Conservation (phyloP, 2,113 vertebrate genomes). For the Mormyrus iriodes region DNA sequence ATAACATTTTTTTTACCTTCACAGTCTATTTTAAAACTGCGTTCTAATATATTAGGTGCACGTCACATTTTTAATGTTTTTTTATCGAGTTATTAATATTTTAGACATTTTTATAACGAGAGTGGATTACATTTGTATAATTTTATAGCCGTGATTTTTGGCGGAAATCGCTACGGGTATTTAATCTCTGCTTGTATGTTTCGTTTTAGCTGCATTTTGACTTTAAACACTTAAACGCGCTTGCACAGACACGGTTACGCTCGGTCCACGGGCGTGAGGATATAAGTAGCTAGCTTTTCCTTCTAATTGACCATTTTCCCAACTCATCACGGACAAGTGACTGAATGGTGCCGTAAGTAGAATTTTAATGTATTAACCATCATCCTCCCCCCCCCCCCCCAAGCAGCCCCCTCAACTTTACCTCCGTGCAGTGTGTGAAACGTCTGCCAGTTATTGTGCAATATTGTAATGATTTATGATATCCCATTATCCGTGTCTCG, state of each 20-base stretch:
- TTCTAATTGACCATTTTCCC: constrained; percentile 30
- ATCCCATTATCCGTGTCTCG: neutral
- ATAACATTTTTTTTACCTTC: neutral
- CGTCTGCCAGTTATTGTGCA: neutral
- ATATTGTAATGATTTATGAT: neutral
- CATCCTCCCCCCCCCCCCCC: neutral
- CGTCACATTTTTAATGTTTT: neutral
- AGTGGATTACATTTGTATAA: neutral
- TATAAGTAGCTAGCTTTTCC: constrained; percentile 5
- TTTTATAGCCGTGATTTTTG: neutral
- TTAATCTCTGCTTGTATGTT: neutral
- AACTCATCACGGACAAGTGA: constrained; percentile 40
- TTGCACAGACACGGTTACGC: neutral
- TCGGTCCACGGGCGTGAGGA: neutral
- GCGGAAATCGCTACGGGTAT: neutral
- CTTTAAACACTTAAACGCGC: neutral
- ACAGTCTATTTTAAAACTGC: neutral
- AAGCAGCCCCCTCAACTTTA: constrained; percentile 5
- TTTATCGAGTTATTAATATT: neutral
- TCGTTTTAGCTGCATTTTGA: neutral
- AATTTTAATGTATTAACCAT: constrained; percentile 14
- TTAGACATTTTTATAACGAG: neutral
- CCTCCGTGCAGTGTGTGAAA: neutral
- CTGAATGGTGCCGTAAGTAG: constrained; percentile 25
- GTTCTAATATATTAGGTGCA: neutral